Conservation (phyloP, 2,113 vertebrate genomes). For the Melospiza melodia region DNA sequence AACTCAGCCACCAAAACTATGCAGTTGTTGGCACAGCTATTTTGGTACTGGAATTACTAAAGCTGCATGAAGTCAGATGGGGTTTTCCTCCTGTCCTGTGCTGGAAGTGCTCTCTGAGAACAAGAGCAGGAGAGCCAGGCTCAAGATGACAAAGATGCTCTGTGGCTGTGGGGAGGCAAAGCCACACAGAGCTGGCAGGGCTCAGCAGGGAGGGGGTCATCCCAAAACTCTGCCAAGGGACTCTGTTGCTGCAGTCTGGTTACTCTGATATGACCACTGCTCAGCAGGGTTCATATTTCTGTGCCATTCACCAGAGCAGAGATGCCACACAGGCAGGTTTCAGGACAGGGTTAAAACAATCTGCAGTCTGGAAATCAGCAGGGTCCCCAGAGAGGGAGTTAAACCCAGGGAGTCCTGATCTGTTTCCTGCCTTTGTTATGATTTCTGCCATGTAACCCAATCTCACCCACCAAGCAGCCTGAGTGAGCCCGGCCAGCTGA, state of each 20-base stretch:
- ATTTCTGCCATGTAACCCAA: conserved; percentile 84
- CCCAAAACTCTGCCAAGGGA: not conserved
- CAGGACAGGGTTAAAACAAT: conserved; percentile 77
- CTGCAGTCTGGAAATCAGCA: conserved; percentile 70
- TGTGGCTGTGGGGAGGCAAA: not conserved
- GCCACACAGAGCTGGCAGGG: not conserved
- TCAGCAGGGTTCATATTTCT: not conserved
- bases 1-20: not conserved
- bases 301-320: conserved; percentile 1
- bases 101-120: not conserved
- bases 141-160: not conserved
- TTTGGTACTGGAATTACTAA: not conserved
- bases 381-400: conserved; percentile 72
- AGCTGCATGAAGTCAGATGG: not conserved
- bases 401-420: conserved; percentile 83
- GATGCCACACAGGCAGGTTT: conserved; percentile 12
- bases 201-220: not conserved
- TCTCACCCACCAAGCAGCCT: conserved; percentile 70
- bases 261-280: not conserved
- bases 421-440: conserved; percentile 95
- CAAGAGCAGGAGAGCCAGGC: not conserved
- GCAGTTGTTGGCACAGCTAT: not conserved
- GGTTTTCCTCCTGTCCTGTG: not conserved
- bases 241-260: not conserved
- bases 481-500: conserved; percentile 76